Base-by-base conservation (phyloP, 2,797 vertebrate species). In the Kryptolebias ocellatus region DNA sequence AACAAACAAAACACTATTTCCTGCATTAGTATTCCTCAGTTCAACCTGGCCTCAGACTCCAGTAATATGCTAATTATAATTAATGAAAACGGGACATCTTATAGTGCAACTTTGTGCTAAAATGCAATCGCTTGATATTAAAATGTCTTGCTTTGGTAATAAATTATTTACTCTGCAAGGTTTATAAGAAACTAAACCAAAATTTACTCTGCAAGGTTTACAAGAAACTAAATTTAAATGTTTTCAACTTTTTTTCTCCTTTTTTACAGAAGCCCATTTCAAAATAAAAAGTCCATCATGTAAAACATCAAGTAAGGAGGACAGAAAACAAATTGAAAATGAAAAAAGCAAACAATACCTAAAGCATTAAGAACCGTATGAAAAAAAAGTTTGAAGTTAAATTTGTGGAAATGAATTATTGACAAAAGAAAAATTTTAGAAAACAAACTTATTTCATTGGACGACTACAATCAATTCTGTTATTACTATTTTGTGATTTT, bases 61-160 rank as follows among this genome's bases (percentile, higher is more conserved):
- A 52, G 57, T 59, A 44, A 74, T 55, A 37, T 57, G 29, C 65
- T 54, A 63, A 63, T 66, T 50, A 49, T 34, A 12, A 31, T 29
- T 47, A 18, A 0, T 39, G 18, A 18, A 42, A 42, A 39, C 10
- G 3, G 1, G 39, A 42, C 10, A 2, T 12, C 1, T 42, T 42
- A 42, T 42, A 42, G 3, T 42, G 39, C 39, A 42, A 11, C 14
- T 3, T 34, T 34, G 9, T 34, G 34, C 5, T 5, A 34, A 34
- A 34, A 34, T 34, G 20, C 4, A 34, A 34, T 34, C 31, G 5
- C 5, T 34, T 34, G 5, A 34, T 34, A 34, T 34, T 34, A 34
- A 34, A 9, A 34, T 34, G 9, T 9, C 31, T 34, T 34, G 31
- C 31, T 34, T 9, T 34, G 31, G 31, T 9, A 34, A 6, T 3